Evolutionary conservation across 53 echinoderm and acorn worm genomes (phyloP), one percentile per base, ranked within the genome.

Genomic region (Temnopleurus reevesii): DNA sequence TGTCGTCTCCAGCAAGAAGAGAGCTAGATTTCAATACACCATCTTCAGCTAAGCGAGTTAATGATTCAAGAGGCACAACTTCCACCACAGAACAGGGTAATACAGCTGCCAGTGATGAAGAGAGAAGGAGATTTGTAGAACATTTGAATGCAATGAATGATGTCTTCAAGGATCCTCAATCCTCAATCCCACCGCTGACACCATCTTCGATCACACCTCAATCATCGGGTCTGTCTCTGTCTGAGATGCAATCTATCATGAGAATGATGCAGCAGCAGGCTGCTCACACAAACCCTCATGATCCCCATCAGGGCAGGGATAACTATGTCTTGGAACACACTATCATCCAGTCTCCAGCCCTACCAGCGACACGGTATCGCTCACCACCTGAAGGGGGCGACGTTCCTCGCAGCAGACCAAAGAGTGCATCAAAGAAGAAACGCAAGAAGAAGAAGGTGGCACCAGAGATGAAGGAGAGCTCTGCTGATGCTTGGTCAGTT

Each of bases 391-490:
- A 87, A 51, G 87, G 87, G 8, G 87, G 87, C 31, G 66, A 28
- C 33, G 87, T 64, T 23, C 87, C 87, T 2, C 38, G 49, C 4
- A 55, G 19, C 43, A 59, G 49, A 51, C 49, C 87, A 34, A 66
- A 66, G 65, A 66, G 33, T 3, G 65, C 49, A 19, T 84, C 84
- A 4, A 45, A 64, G 19, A 87, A 66, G 53, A 87, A 45, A 53
- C 65, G 87, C 5, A 87, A 49, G 66, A 87, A 66, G 53, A 87
- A 87, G 87, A 49, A 61, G 3, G 87, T 87, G 18, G 65, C 87
- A 18, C 87, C 87, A 34, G 64, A 47, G 66, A 18, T 18, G 0
- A 26, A 28, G 8, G 46, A 43, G 2, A 43, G 59, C 15, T 9
- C 36, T 45, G 86, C 13, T 2, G 86, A 36, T 27, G 46, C 83